phyloP scores from a whole-genome alignment of 2,113 vertebrate species.

The Lophochroa leadbeateri region DNA sequence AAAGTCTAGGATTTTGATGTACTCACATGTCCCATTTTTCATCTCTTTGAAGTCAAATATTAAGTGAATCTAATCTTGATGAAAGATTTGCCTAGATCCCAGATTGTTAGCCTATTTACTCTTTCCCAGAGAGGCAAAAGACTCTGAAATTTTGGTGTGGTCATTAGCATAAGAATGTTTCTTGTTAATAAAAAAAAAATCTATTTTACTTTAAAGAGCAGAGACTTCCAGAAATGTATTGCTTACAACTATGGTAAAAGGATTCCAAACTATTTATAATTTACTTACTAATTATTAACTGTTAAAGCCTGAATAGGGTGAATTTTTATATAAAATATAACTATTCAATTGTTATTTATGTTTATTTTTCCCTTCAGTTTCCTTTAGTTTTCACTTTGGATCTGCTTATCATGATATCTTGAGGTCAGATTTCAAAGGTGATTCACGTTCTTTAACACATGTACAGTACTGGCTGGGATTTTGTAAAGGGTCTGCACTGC shows the following conservation, averaged over 20 bases:
- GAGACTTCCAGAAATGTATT: not conserved
- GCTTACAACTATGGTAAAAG: not conserved
- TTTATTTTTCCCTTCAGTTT: not conserved
- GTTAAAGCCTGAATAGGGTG: not conserved
- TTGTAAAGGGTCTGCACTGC: not conserved
- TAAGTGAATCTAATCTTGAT: not conserved
- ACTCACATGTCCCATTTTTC: not conserved
- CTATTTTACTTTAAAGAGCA: not conserved
- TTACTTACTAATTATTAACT: not conserved
- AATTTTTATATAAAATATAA: not conserved
- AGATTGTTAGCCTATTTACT: not conserved
- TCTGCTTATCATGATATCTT: not conserved
- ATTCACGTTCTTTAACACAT: not conserved
- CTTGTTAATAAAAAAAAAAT: not conserved
- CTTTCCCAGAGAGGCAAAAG: not conserved
- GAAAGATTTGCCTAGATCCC: not conserved
- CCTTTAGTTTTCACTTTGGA: not conserved
- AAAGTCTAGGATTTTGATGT: not conserved
- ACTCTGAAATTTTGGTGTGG: not conserved
- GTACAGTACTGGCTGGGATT: not conserved
- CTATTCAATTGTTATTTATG: not conserved
- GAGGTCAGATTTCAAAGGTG: not conserved
- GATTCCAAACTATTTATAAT: not conserved
- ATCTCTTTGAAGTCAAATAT: not conserved
- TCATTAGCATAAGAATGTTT: not conserved